These are phyloP conservation scores for Dicroscelio sp. DNA, from an alignment of 2,888 invertebrate genomes.

Conservation along the genomic window DNA sequence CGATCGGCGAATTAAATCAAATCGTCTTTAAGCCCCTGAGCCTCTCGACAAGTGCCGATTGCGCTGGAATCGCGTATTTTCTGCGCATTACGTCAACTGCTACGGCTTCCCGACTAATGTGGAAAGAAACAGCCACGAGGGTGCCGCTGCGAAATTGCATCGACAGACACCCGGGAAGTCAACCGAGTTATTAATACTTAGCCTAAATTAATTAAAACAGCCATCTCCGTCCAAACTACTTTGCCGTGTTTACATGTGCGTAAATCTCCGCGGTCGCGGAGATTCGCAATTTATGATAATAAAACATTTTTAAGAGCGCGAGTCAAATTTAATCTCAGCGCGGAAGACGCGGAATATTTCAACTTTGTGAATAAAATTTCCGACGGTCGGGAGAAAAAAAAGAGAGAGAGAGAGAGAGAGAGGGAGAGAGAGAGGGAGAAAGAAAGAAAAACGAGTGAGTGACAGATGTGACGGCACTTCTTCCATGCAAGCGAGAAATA, in stretches of 20 bases:
- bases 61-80: too few relatives aligned
- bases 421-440: conserved; percentile 54
- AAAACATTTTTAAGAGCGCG: conserved; percentile 64
- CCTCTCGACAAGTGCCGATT: conserved; percentile 44
- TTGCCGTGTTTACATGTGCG: conserved; percentile 53
- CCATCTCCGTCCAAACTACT: conserved; percentile 25
- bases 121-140: too few relatives aligned
- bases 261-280: conserved; percentile 30
- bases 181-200: conserved; percentile 59
- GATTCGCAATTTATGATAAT: conserved; percentile 63
- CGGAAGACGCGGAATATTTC: conserved; percentile 56
- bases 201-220: conserved; percentile 59
- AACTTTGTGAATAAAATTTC: conserved; percentile 72
- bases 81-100: too few relatives aligned
- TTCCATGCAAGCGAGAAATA: conserved; percentile 64
- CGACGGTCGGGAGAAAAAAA: conserved; percentile 32
- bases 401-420: conserved; percentile 57
- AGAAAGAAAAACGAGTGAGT: conserved; percentile 59
- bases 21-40: conserved; percentile 45
- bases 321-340: conserved; percentile 66
- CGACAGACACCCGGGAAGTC: conserved; percentile 13
- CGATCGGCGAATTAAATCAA: conserved; percentile 44
- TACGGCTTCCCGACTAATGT: too few relatives aligned
- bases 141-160: conserved; percentile 7
- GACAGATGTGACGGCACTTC: conserved; percentile 69